A percentile compares a stretch with the other conserved stretches of the same genome.
These are phyloP conservation scores for Eufriesea mexicana DNA, from an alignment of 1,140 invertebrate genomes.

Conservation along the genomic window DNA sequence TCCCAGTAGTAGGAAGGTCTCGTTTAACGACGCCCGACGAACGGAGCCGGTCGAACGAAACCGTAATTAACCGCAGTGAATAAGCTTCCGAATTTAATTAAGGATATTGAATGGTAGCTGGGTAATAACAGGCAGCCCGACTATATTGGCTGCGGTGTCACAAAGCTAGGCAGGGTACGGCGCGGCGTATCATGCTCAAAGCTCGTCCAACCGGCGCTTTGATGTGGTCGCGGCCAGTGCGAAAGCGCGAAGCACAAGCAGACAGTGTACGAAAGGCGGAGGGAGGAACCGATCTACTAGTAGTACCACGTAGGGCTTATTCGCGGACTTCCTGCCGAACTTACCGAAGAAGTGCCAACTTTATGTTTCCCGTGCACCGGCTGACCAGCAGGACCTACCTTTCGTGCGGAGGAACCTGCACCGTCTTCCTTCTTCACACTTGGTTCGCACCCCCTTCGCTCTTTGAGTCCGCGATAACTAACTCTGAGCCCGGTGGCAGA, in stretches of 20 bases:
- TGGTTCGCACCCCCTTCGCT: neutral
- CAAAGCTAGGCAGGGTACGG: slow-evolving; percentile 76
- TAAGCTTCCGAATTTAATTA: slow-evolving; percentile 83
- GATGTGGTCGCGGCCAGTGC: slow-evolving; percentile 80
- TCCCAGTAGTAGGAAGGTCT: slow-evolving; percentile 67
- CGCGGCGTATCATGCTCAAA: slow-evolving; percentile 79
- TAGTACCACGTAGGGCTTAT: slow-evolving; percentile 70
- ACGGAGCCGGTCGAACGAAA: slow-evolving; percentile 74
- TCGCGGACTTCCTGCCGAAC: slow-evolving; percentile 69
- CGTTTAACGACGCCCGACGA: slow-evolving; percentile 67
- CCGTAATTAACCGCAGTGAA: slow-evolving; percentile 82
- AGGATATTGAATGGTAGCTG: slow-evolving; percentile 81
- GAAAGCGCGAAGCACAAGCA: slow-evolving; percentile 76
- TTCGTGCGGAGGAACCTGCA: neutral
- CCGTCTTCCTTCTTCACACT: slow-evolving; percentile 7
- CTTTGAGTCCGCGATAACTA: slow-evolving; percentile 31
- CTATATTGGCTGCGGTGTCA: slow-evolving; percentile 81
- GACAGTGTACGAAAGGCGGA: slow-evolving; percentile 64
- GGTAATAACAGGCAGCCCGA: slow-evolving; percentile 78
- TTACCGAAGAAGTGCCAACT: slow-evolving; percentile 67
- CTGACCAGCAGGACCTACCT: slow-evolving; percentile 13
- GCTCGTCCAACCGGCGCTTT: slow-evolving; percentile 79
- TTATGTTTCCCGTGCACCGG: slow-evolving; percentile 50
- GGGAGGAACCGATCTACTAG: slow-evolving; percentile 58
- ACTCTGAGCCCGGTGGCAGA: slow-evolving; percentile 51